phyloP scores from a whole-genome alignment of 1,140 invertebrate species.

The Idris sp. region DNA sequence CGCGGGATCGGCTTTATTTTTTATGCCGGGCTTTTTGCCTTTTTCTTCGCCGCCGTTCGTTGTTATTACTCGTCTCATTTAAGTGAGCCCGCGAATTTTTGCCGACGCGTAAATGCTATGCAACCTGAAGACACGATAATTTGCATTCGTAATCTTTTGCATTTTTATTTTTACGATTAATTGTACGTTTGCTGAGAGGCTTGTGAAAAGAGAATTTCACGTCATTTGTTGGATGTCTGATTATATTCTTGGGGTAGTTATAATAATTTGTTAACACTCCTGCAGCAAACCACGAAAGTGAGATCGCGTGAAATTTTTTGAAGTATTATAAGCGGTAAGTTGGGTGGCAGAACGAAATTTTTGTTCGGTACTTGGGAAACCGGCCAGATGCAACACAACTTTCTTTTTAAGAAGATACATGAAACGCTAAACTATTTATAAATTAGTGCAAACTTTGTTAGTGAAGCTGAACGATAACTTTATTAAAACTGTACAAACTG shows the following conservation, averaged over 20 bases:
- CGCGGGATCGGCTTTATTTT: no score
- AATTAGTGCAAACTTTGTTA: constrained; percentile 30
- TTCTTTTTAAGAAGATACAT: constrained; percentile 17
- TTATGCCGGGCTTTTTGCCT: neutral
- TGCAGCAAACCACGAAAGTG: no score
- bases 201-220: no score
- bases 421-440: constrained; percentile 20
- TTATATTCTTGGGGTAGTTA: no score
- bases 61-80: constrained; percentile 6
- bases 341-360: constrained; percentile 6
- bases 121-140: neutral
- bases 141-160: neutral
- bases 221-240: no score
- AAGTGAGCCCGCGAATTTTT: constrained; percentile 12
- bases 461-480: constrained; percentile 12
- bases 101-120: neutral
- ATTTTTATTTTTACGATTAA: neutral
- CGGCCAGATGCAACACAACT: constrained; percentile 8
- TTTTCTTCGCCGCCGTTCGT: neutral
- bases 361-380: neutral
- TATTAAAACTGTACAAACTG: constrained; percentile 13
- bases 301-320: constrained; percentile 1
- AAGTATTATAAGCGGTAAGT: no score
- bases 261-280: no score
- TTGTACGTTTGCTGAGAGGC: no score